These are phyloP conservation scores for Heliconius melpomene DNA, from an alignment of 1,140 invertebrate genomes.

Conservation along the genomic window DNA sequence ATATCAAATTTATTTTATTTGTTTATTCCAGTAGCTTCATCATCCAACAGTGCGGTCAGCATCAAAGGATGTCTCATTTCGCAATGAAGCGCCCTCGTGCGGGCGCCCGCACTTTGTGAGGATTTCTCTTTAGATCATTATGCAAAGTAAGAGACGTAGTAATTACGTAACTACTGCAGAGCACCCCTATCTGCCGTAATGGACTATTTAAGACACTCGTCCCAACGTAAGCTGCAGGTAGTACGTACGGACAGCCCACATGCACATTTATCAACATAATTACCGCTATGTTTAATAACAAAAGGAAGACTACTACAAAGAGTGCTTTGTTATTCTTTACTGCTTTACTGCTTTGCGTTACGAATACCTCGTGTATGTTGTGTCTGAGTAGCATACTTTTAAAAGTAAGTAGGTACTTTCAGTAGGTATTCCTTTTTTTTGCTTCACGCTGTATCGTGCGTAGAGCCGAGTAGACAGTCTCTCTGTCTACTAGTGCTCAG, in stretches of 20 bases:
- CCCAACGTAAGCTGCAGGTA: neutral
- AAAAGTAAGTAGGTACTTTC: too few relatives aligned
- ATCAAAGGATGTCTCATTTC: neutral
- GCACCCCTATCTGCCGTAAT: slow-evolving; percentile 3
- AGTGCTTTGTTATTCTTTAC: neutral
- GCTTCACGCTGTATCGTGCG: too few relatives aligned
- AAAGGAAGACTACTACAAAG: neutral
- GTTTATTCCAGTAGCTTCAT: neutral
- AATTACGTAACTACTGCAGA: neutral
- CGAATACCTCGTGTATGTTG: neutral
- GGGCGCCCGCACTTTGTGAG: neutral
- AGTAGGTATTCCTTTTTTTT: too few relatives aligned
- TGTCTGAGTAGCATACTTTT: neutral
- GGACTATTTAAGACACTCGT: neutral
- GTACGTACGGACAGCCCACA: neutral
- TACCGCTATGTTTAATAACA: neutral
- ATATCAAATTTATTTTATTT: neutral
- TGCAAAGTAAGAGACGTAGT: neutral
- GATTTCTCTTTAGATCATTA: neutral
- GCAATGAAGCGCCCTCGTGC: neutral
- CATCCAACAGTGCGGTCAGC: neutral
- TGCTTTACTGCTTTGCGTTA: neutral
- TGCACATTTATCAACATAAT: neutral
- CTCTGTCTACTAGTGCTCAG: too few relatives aligned
- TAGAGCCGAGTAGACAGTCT: too few relatives aligned